Percentiles rank a stretch among this genome's conserved stretches.
Conservation (phyloP, 2,888 invertebrate genomes). For the Pseudococcus jackbeardsleyi region DNA sequence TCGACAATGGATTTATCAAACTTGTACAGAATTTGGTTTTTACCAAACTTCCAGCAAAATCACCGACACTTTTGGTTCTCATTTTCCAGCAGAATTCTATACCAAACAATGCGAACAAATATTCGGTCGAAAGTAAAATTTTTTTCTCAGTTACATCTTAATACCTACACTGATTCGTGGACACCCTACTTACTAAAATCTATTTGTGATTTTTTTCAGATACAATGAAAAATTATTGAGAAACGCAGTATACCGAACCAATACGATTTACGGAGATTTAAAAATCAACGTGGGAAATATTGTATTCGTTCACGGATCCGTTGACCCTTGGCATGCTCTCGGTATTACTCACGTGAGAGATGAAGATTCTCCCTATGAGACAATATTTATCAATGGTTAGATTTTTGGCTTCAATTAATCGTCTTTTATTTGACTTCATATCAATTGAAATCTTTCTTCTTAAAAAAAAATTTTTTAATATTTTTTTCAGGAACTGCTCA, state of each 20-base stretch:
- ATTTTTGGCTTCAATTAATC: neutral
- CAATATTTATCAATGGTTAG: constrained; percentile 53
- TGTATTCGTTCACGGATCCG: constrained; percentile 88
- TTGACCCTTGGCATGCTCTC: constrained; percentile 90
- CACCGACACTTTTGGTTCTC: constrained; percentile 77
- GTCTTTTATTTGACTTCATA: too few species aligned
- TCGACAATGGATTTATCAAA: constrained; percentile 95
- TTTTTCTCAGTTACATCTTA: neutral
- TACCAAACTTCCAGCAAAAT: constrained; percentile 87
- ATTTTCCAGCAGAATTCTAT: constrained; percentile 84
- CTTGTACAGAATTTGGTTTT: constrained; percentile 96
- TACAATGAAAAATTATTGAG: constrained; percentile 8
- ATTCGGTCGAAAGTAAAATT: constrained; percentile 78
- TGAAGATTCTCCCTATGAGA: constrained; percentile 1
- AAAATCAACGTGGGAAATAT: constrained; percentile 80
- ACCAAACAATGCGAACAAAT: constrained; percentile 86
- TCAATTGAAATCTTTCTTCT: too few species aligned
- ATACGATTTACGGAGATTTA: constrained; percentile 83
- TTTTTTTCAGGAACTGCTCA: constrained; percentile 85
- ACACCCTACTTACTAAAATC: too few species aligned
- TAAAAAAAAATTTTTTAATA: too few species aligned
- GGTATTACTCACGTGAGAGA: constrained; percentile 75
- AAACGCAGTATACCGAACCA: constrained; percentile 79
- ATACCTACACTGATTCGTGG: neutral
- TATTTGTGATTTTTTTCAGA: neutral